Base-by-base conservation (phyloP, 2,888 invertebrate species). In the Caenorhabditis sinica region DNA sequence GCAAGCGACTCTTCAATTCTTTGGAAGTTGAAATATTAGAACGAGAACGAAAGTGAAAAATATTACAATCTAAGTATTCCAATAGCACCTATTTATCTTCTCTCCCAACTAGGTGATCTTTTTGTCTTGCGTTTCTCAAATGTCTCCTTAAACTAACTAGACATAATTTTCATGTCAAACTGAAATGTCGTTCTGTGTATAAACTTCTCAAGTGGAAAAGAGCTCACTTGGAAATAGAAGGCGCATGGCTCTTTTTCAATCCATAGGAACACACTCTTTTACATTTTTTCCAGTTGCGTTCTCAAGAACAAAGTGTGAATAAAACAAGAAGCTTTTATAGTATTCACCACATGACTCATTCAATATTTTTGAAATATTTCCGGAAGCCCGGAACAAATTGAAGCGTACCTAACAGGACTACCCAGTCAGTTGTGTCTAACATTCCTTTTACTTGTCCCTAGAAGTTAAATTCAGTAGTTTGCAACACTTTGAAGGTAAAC, bases 81-180 rank as follows among this genome's bases (percentile, higher is more conserved):
- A 11, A 9, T 36, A 36, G 33, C 9, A 6, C 4, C 17, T 5
- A 45, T 15, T 5, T 45, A 17, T 45, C 17, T 15, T 45, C 9
- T 20, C n/a, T n/a, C 11, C 6, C 20, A 3, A 20, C 3, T 8
- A 1, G n/a, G n/a, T 45, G 17, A 11, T 45, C 17, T 15, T 15
- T 45, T 45, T 45, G 15, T 15, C 15, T 53, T 23, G 20, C 28
- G 13, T 8, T 58, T 8, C 23, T 25, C 25, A 33, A 6, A 40
- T 40, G 40, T 40, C 28, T 58, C 30, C 28, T 25, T 20, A 20
- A 6, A 20, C 49, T 49, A 20, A 20, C 15, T 65, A 1, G 15
- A 43, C 66, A 66, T 66, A 66, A 66, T 66, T 66, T 66, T 66
- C 66, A 66, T 66, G 66, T 66, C 66, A 66, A 49, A 66, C 60